Conservation (phyloP, 92 coral and sea anemone species). For the Parazoanthus darwini region DNA sequence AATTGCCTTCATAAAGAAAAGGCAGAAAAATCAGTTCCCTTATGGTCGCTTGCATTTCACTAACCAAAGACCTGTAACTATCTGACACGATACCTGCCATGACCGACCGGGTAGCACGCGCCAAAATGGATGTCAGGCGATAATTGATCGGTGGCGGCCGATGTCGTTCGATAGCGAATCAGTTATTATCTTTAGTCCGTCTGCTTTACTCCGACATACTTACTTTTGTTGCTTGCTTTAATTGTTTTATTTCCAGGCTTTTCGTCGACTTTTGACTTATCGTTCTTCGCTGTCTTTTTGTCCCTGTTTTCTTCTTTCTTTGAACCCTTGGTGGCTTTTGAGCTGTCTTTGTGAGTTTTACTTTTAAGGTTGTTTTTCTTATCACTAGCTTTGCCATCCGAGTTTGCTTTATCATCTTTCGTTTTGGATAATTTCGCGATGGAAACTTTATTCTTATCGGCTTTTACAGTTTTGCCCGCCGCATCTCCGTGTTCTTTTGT, state of each 20-base stretch:
- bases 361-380: slow-evolving; percentile 12
- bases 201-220: not conserved
- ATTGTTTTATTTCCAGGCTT: slow-evolving; percentile 21
- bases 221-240: slow-evolving; percentile 26
- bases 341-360: slow-evolving; percentile 3
- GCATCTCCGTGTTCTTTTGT: slow-evolving; percentile 1
- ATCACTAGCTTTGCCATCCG: slow-evolving; percentile 11
- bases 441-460: not conserved
- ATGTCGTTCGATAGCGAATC: not conserved
- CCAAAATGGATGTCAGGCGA: not conserved
- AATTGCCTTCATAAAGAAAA: no score
- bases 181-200: not conserved
- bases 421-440: not conserved
- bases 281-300: slow-evolving; percentile 1
- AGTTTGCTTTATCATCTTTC: slow-evolving; percentile 14
- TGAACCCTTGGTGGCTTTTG: not conserved
- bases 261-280: not conserved
- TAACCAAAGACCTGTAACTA: not conserved
- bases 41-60: not conserved
- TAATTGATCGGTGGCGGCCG: not conserved
- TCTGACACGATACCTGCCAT: not conserved
- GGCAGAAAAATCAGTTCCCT: no score
- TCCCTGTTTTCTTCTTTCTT: not conserved
- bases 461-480: slow-evolving; percentile 5
- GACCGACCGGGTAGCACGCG: not conserved